phyloP scores from a whole-genome alignment of 1,140 invertebrate genomes.

The Drosophila sturtevanti region DNA sequence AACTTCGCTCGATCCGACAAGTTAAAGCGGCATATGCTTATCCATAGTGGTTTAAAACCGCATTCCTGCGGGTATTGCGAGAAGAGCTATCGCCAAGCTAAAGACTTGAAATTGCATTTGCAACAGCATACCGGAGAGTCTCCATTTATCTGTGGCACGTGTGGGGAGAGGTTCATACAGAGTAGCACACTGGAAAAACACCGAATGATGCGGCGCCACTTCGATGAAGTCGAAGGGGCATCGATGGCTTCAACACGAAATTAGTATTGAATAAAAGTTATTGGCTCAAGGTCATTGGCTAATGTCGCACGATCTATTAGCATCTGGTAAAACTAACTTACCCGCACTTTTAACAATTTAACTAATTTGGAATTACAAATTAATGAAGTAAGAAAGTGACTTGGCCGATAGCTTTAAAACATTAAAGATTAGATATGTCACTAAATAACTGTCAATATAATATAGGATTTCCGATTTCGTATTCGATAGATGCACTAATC shows the following conservation, averaged over 20 bases:
- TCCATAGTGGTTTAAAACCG: constrained; percentile 67
- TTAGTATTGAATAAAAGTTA: constrained; percentile 4
- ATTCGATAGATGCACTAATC: neutral
- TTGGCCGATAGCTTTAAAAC: too few relatives aligned
- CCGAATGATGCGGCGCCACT: constrained; percentile 68
- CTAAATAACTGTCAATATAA: neutral
- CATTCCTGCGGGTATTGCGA: constrained; percentile 72
- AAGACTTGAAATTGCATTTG: constrained; percentile 65
- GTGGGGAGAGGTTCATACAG: constrained; percentile 68
- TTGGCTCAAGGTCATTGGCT: too few relatives aligned
- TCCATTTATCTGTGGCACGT: constrained; percentile 64
- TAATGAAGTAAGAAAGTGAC: too few relatives aligned
- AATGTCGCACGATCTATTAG: too few relatives aligned
- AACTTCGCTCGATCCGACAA: constrained; percentile 70
- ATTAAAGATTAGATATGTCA: too few relatives aligned
- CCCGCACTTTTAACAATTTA: too few relatives aligned
- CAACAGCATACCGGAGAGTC: constrained; percentile 70
- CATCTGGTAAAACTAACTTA: too few relatives aligned
- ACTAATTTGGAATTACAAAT: too few relatives aligned
- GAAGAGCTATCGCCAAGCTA: constrained; percentile 68
- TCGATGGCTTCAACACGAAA: neutral
- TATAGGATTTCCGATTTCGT: neutral
- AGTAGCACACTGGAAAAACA: constrained; percentile 68
- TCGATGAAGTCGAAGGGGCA: constrained; percentile 59
- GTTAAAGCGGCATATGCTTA: constrained; percentile 68